Percentiles rank a stretch among this genome's conserved stretches.
phyloP scores from a whole-genome alignment of 2,797 vertebrate species.

The Syndactyla subalaris region DNA sequence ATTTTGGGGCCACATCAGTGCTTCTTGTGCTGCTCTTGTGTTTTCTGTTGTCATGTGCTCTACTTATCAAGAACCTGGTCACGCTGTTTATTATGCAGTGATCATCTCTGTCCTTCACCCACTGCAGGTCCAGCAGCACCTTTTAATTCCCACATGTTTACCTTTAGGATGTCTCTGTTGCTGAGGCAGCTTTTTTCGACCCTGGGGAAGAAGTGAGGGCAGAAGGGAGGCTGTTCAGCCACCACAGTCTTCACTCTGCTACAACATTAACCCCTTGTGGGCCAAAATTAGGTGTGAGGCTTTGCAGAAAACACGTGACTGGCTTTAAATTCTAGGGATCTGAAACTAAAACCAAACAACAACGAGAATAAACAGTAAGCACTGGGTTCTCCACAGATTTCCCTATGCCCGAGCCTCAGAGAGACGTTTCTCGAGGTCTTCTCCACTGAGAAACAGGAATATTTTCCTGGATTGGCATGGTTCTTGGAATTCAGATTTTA shows the following conservation, averaged over 20 bases:
- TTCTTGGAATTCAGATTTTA: neutral
- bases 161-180: neutral
- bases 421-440: neutral
- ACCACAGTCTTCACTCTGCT: neutral
- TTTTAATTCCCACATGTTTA: neutral
- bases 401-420: neutral
- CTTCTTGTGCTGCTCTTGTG: neutral
- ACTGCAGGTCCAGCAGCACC: neutral
- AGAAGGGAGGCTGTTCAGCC: neutral
- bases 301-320: neutral
- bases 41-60: neutral
- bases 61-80: neutral
- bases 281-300: neutral
- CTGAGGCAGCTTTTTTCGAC: neutral
- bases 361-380: neutral
- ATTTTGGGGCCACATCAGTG: neutral
- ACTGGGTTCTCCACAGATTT: neutral
- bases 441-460: neutral
- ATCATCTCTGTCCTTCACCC: neutral
- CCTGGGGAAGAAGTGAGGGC: neutral
- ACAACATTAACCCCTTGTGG: rapidly evolving
- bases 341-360: neutral
- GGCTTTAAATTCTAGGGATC: neutral
- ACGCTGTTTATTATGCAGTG: rapidly evolving
- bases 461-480: neutral